A percentile compares a stretch with the other conserved stretches of the same genome.
These are phyloP conservation scores for Muraenolepis orangiensis DNA, from an alignment of 2,797 vertebrate species.

Conservation along the genomic window DNA sequence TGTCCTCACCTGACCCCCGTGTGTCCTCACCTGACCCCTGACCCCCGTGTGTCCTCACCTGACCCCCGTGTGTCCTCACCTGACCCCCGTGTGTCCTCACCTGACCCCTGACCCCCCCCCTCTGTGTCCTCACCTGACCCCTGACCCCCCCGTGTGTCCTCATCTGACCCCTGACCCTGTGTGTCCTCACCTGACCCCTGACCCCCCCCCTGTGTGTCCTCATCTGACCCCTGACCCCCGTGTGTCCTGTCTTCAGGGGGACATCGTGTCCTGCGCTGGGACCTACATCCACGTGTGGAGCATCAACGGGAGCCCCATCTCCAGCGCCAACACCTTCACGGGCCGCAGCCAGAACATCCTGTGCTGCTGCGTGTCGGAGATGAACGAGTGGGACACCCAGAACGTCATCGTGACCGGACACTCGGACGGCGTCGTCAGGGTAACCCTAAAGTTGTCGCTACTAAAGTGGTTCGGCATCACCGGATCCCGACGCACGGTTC, in stretches of 20 bases:
- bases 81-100: too few species aligned
- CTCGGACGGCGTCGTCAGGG: slow-evolving; percentile 94
- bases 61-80: too few species aligned
- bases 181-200: neutral
- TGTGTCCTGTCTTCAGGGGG: slow-evolving; percentile 76
- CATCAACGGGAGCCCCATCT: slow-evolving; percentile 93
- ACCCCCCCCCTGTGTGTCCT: neutral
- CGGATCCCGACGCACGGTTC: neutral
- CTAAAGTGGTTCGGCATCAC: too few species aligned
- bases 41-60: too few species aligned
- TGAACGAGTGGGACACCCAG: slow-evolving; percentile 99
- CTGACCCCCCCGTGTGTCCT: too few species aligned
- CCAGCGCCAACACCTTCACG: slow-evolving; percentile 96
- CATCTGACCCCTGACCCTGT: too few species aligned
- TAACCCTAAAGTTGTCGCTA: slow-evolving; percentile 55
- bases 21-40: too few species aligned
- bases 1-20: too few species aligned
- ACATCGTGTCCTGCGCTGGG: slow-evolving; percentile 92
- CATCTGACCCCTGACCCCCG: neutral
- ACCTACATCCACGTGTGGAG: slow-evolving; percentile 97
- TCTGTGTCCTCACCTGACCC: too few species aligned
- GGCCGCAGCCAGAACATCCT: slow-evolving; percentile 94
- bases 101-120: too few species aligned
- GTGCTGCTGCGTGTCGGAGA: slow-evolving; percentile 96
- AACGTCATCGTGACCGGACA: slow-evolving; percentile 97